Percentiles rank a stretch among this genome's conserved stretches.
phyloP scores from a whole-genome alignment of 1,140 invertebrate species.

The Calliopsis andreniformis region DNA sequence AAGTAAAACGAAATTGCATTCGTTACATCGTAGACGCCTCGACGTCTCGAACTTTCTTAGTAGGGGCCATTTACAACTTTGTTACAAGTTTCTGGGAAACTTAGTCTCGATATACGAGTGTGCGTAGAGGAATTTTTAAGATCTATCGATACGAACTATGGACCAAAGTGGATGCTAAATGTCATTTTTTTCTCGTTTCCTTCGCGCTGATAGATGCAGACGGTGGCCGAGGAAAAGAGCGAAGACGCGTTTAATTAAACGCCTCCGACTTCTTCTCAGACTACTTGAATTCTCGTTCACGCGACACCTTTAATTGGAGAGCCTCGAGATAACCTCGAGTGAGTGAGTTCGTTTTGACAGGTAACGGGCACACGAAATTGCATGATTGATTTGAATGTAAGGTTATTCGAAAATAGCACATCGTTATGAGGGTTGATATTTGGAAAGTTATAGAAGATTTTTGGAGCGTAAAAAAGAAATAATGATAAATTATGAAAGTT shows the following conservation, averaged over 20 bases:
- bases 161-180: slow-evolving; percentile 24
- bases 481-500: no score
- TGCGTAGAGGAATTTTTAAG: slow-evolving; percentile 51
- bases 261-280: not conserved
- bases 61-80: slow-evolving; percentile 60
- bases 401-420: not conserved
- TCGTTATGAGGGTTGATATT: not conserved
- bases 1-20: slow-evolving; percentile 60
- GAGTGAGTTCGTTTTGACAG: not conserved
- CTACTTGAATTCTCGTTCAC: not conserved
- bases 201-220: no score
- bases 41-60: slow-evolving; percentile 55
- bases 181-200: not conserved
- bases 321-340: not conserved
- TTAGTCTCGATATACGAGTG: slow-evolving; percentile 43
- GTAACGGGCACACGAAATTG: not conserved
- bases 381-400: not conserved
- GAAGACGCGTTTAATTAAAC: slow-evolving; percentile 7
- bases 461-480: no score
- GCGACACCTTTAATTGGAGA: slow-evolving; percentile 17
- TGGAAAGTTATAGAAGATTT: not conserved
- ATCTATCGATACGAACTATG: slow-evolving; percentile 48
- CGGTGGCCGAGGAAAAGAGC: not conserved
- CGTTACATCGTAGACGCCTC: slow-evolving; percentile 51
- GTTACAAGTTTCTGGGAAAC: slow-evolving; percentile 55